Evolutionary conservation across 2,113 vertebrate genomes (phyloP).

Genomic region (Lophius piscatorius): DNA sequence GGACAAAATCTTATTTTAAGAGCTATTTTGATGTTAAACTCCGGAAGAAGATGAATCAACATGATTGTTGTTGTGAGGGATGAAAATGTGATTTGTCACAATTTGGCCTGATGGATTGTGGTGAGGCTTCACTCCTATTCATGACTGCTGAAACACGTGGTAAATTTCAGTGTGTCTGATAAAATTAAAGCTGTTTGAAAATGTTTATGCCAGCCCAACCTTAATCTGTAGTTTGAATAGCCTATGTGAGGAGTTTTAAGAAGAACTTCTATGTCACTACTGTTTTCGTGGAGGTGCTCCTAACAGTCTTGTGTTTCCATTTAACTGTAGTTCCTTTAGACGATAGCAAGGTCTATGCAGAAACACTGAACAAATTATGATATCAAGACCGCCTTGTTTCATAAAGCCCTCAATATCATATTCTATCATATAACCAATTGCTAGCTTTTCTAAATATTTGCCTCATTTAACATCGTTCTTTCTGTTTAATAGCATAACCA

Average conservation of each 20-base stretch:
- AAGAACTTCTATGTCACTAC: slow-evolving; percentile 31
- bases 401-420: slow-evolving; percentile 54
- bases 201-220: too few relatives aligned
- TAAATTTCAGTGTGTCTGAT: too few relatives aligned
- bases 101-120: too few relatives aligned
- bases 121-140: too few relatives aligned
- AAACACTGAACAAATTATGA: not conserved
- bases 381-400: not conserved
- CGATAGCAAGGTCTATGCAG: slow-evolving; percentile 61
- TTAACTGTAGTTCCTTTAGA: slow-evolving; percentile 42
- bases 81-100: too few relatives aligned
- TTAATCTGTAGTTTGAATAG: not conserved
- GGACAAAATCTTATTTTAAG: too few relatives aligned
- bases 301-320: slow-evolving; percentile 52
- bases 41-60: too few relatives aligned
- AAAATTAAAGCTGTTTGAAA: too few relatives aligned
- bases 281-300: slow-evolving; percentile 47
- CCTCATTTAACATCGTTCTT: slow-evolving; percentile 40
- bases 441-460: slow-evolving; percentile 1
- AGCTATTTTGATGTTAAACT: too few relatives aligned
- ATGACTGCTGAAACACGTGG: too few relatives aligned
- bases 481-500: slow-evolving; percentile 47
- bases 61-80: too few relatives aligned
- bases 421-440: slow-evolving; percentile 22
- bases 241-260: slow-evolving; percentile 10